Percentiles rank a stretch among this genome's conserved stretches.
Conservation (phyloP, 2,888 invertebrate species). For the Marronus borbonicus region DNA sequence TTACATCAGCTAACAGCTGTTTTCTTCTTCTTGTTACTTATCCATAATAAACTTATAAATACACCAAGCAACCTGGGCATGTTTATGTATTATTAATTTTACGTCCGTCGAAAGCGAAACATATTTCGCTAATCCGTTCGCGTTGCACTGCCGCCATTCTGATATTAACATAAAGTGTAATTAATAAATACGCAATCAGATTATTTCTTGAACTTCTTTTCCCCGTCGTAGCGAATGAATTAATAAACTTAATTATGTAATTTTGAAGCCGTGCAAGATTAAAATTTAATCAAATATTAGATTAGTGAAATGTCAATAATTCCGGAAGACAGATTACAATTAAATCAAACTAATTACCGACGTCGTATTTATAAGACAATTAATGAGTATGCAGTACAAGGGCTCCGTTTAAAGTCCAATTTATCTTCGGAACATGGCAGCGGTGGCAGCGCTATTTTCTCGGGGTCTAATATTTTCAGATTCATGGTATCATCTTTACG, state of each 20-base stretch:
- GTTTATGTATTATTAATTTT: slow-evolving; percentile 12
- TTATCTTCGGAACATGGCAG: slow-evolving; percentile 54
- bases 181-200: slow-evolving; percentile 27
- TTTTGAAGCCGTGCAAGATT: slow-evolving; percentile 29
- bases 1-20: no score
- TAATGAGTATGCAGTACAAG: slow-evolving; percentile 56
- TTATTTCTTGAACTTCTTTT: slow-evolving; percentile 28
- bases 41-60: no score
- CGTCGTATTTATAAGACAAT: slow-evolving; percentile 57
- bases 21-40: no score
- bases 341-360: slow-evolving; percentile 56
- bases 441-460: slow-evolving; percentile 29
- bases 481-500: slow-evolving; percentile 47
- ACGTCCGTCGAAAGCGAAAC: not conserved
- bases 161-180: not conserved
- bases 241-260: slow-evolving; percentile 41
- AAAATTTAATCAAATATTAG: slow-evolving; percentile 50
- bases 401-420: slow-evolving; percentile 57
- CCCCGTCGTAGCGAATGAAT: slow-evolving; percentile 1
- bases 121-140: not conserved
- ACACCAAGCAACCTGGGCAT: not conserved
- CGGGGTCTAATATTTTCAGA: slow-evolving; percentile 49
- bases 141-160: not conserved
- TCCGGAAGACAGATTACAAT: slow-evolving; percentile 53
- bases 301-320: slow-evolving; percentile 49